These are phyloP conservation scores for Caiman crocodilus DNA, from an alignment of 2,797 vertebrate species.

Conservation along the genomic window DNA sequence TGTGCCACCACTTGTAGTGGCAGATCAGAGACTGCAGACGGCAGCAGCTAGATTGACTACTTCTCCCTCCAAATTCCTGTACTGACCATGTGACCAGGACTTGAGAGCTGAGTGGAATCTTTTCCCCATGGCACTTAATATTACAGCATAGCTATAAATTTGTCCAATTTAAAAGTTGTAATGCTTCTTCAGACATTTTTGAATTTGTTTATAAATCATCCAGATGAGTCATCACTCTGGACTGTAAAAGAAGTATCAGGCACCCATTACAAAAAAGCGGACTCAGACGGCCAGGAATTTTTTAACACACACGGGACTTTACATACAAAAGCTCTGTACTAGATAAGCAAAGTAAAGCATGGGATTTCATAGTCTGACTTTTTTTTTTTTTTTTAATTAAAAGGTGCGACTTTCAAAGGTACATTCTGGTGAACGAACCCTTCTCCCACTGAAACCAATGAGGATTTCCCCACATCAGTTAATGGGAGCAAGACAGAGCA, in stretches of 20 bases:
- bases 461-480: not conserved
- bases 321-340: not conserved
- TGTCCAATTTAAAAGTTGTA: slow-evolving; percentile 54
- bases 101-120: slow-evolving; percentile 21
- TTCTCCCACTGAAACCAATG: not conserved
- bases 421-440: not conserved
- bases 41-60: not conserved
- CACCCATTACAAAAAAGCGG: not conserved
- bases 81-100: slow-evolving; percentile 59
- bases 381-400: not conserved
- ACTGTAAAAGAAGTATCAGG: slow-evolving; percentile 53
- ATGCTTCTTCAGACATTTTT: slow-evolving; percentile 37
- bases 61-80: slow-evolving; percentile 61
- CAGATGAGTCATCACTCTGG: slow-evolving; percentile 37
- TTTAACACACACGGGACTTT: not conserved
- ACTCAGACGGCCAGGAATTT: not conserved
- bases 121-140: slow-evolving; percentile 54
- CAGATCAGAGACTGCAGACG: slow-evolving; percentile 20
- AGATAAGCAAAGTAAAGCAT: not conserved
- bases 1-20: not conserved
- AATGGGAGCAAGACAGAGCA: not conserved
- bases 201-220: slow-evolving; percentile 64
- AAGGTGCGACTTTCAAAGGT: slow-evolving; percentile 3
- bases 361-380: not conserved
- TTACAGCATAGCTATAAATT: slow-evolving; percentile 58